Evolutionary conservation across 2,888 invertebrate genomes (phyloP), one percentile per base, ranked within the genome.

Genomic region (Oxyteleia sp.): DNA sequence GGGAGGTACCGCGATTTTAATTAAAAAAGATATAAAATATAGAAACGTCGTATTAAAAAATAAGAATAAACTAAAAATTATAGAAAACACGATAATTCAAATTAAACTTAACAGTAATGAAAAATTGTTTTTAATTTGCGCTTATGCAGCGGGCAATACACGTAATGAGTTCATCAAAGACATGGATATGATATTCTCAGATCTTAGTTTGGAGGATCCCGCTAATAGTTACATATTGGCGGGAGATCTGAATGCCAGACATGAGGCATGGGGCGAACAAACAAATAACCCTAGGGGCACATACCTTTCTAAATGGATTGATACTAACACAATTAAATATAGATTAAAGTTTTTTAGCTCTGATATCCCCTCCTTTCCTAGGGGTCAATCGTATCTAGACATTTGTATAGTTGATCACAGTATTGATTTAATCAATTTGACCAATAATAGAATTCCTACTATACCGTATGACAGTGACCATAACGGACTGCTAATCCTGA

Each of bases 1-100:
- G 0, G 87, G 87, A 1, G 82, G 82, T 0, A 84, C 84, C 1
- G 85, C 85, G 0, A 72, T 86, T 2, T 1, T 82, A 20, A 72
- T 86, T 10, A 72, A 51, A 29, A 72, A 51, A 41, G 23, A 41
- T 0, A 11, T 45, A 13, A 72, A 51, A 49, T 61, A 41, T n/a
- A 51, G 35, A 49, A 15, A 18, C 16, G 38, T 72, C 0, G 0
- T 2, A 0, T 38, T 41, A 20, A 41, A 16, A 1, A 10, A 16
- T 13, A 72, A 26, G 8, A 61, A 63, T 8, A 7, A 74, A 7
- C 41, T 63, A 11, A 74, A 74, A 20, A 74, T 74, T 11, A 32
- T 43, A 29, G 74, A 72, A 72, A 29, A 38, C 7, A 45, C 71
- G 8, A 59, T 71, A 18, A 38, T 71, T 0, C 57, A 63, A 72